phyloP scores from a whole-genome alignment of 2,797 vertebrate genomes.

The Crenuchus spilurus region DNA sequence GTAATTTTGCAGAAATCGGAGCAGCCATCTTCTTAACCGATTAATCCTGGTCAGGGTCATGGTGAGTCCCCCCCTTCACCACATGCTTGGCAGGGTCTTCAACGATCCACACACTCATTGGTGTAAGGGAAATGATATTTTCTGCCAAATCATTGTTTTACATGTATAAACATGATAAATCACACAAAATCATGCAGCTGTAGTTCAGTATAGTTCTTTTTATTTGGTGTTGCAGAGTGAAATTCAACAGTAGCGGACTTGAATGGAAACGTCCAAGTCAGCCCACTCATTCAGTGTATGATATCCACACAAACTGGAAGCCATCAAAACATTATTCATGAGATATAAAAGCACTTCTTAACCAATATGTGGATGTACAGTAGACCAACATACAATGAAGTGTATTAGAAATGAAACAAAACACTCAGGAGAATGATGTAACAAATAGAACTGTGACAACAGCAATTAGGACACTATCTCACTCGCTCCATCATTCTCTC shows the following conservation, averaged over 20 bases:
- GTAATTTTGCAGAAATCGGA: too few species aligned
- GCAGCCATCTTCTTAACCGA: too few species aligned
- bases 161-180: constrained; percentile 22
- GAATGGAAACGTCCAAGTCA: constrained; percentile 55
- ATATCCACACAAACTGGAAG: constrained; percentile 53
- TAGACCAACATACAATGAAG: constrained; percentile 62
- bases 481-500: background rate
- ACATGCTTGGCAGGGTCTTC: too few species aligned
- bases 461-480: constrained; percentile 22
- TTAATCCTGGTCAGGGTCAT: too few species aligned
- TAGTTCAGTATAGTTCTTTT: constrained; percentile 60
- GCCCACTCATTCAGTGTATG: constrained; percentile 43
- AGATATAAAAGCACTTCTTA: constrained; percentile 60
- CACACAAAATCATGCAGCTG: background rate
- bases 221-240: constrained; percentile 73
- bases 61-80: too few species aligned
- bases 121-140: too few species aligned
- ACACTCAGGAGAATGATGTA: constrained; percentile 35
- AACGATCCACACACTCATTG: too few species aligned
- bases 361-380: constrained; percentile 59
- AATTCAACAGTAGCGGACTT: constrained; percentile 59
- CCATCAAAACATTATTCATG: constrained; percentile 53
- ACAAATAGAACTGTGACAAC: constrained; percentile 40
- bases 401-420: constrained; percentile 43
- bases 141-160: too few species aligned